Evolutionary conservation across 2,113 vertebrate genomes (phyloP).

Genomic region (Barbus barbus): DNA sequence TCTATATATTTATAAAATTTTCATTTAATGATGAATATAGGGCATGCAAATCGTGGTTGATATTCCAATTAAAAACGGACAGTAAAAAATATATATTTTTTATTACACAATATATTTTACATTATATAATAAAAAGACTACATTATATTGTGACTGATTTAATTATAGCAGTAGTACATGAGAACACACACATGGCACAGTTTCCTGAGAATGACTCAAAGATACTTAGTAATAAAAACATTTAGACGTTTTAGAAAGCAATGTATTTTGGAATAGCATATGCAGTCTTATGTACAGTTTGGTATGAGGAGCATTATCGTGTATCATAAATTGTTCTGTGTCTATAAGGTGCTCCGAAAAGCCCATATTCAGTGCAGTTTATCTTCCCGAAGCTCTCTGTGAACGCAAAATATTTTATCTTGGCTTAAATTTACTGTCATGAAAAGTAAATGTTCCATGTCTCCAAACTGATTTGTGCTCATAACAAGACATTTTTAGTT

Average conservation of each 20-base stretch:
- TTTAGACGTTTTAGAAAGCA: neutral
- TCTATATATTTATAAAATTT: neutral
- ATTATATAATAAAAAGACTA: neutral
- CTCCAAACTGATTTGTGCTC: neutral
- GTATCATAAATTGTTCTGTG: neutral
- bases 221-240: neutral
- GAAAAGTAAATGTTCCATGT: neutral
- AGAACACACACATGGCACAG: neutral
- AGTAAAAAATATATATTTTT: neutral
- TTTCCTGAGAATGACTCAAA: slow-evolving; percentile 10
- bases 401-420: neutral
- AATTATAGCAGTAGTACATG: neutral
- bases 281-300: neutral
- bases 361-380: neutral
- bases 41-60: neutral
- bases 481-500: neutral
- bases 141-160: neutral
- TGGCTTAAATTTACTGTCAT: neutral
- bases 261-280: neutral
- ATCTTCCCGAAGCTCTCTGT: neutral
- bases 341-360: neutral
- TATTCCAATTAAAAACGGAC: neutral
- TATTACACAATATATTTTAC: neutral
- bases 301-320: neutral
- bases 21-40: neutral